Percentiles rank a stretch among this genome's conserved stretches.
phyloP scores from a whole-genome alignment of 2,888 invertebrate species.

The Holacanthella duospinosa region DNA sequence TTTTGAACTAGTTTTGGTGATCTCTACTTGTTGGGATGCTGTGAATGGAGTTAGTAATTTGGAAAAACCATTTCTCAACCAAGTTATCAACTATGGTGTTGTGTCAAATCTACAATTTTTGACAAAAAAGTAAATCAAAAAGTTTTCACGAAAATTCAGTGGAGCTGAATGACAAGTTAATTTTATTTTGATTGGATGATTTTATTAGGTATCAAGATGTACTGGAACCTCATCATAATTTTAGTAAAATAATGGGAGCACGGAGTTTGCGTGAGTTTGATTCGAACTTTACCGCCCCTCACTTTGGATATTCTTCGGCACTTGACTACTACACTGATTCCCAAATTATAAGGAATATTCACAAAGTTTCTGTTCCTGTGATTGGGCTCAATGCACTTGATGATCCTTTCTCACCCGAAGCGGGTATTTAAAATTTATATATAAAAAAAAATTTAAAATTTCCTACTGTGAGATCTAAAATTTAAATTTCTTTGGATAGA shows the following conservation, averaged over 20 bases:
- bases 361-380: constrained; percentile 61
- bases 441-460: neutral
- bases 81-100: constrained; percentile 33
- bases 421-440: constrained; percentile 44
- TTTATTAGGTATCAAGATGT: constrained; percentile 34
- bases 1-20: constrained; percentile 59
- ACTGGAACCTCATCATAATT: constrained; percentile 39
- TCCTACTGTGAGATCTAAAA: too few species aligned
- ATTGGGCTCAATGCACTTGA: constrained; percentile 76
- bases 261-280: constrained; percentile 80
- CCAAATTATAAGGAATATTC: constrained; percentile 60
- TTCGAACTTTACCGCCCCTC: constrained; percentile 68
- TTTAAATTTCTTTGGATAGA: constrained; percentile 47
- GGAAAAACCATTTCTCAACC: constrained; percentile 52
- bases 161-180: too few species aligned
- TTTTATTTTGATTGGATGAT: constrained; percentile 2
- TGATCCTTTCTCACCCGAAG: constrained; percentile 74
- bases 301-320: constrained; percentile 71
- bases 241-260: constrained; percentile 45
- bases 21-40: constrained; percentile 74
- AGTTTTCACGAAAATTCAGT: too few species aligned
- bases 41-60: constrained; percentile 57
- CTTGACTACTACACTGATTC: constrained; percentile 70
- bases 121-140: constrained; percentile 24
- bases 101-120: constrained; percentile 32